Evolutionary conservation across 2,888 invertebrate species (phyloP).

Genomic region (Pimpla rufipes): DNA sequence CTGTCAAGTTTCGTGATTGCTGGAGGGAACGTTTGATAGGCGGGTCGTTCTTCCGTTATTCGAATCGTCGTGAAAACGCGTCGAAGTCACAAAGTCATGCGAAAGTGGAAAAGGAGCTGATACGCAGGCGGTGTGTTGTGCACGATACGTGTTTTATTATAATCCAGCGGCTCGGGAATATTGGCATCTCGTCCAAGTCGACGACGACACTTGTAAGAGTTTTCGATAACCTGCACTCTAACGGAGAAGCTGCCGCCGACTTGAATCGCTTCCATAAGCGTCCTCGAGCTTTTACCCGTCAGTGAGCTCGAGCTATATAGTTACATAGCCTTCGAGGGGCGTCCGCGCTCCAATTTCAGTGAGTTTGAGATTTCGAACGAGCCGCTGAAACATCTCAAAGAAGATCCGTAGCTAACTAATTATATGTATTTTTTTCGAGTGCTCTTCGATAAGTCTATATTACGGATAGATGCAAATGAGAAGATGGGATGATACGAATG

Average conservation of each 20-base stretch:
- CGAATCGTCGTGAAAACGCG: background rate
- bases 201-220: conserved; percentile 54
- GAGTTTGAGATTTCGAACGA: conserved; percentile 7
- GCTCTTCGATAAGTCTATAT: no score
- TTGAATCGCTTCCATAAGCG: conserved; percentile 18
- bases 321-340: background rate
- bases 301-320: background rate
- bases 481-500: no score
- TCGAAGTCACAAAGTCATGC: background rate
- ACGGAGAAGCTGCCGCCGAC: conserved; percentile 20
- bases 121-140: background rate
- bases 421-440: background rate
- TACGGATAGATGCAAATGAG: no score
- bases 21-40: background rate
- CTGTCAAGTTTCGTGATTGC: background rate
- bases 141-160: conserved; percentile 32
- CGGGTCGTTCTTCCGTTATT: background rate
- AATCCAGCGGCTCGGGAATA: conserved; percentile 20
- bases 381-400: background rate
- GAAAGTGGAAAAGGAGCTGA: background rate
- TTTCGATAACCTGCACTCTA: conserved; percentile 38
- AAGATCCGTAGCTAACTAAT: background rate
- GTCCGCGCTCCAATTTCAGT: conserved; percentile 15
- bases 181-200: conserved; percentile 32
- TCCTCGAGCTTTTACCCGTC: conserved; percentile 21